Evolutionary conservation across 2,888 invertebrate species (phyloP), one percentile per base, ranked within the genome.

Genomic region (Oegoconia quadripuncta): DNA sequence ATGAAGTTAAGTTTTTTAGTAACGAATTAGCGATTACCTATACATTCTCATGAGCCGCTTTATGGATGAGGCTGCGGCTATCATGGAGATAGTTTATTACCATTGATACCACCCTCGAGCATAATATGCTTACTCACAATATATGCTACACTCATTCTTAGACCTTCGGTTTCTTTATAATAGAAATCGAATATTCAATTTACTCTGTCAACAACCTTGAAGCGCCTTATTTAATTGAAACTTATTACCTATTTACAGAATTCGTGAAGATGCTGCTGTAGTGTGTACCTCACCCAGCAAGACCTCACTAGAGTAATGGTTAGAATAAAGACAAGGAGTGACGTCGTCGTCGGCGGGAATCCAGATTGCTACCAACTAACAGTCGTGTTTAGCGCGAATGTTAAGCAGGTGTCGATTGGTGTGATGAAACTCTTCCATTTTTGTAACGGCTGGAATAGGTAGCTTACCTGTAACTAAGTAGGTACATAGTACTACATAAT

Each of bases 201-300:
- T n/a, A n/a, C n/a, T n/a, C n/a, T n/a, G n/a, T n/a, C n/a, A n/a
- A n/a, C n/a, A n/a, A n/a, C n/a, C n/a, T n/a, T n/a, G n/a, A n/a
- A n/a, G n/a, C n/a, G n/a, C n/a, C 46, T 45, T 64, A 18, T 18
- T 9, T 22, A 22, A 22, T 22, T 22, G 7, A 9, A 22, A 9
- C 22, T 22, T 22, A 9, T n/a, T n/a, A n/a, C n/a, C n/a, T 22
- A 22, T 58, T 53, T 44, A 36, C 88, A 90, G 90, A 90, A 64
- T 90, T 90, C 61, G 89, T 90, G 50, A 89, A 89, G 68, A 84
- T 90, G 79, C 71, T 90, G 63, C 68, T 89, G 73, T 90, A 88
- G 83, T 48, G 47, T 44, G 56, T 63, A 64, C 59, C 52, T 64
- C 59, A 52, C 47, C 45, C 57, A 55, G 44, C 44, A 64, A 68